Base-by-base conservation (phyloP, 2,888 invertebrate genomes). In the Pyrrhosoma nymphula region DNA sequence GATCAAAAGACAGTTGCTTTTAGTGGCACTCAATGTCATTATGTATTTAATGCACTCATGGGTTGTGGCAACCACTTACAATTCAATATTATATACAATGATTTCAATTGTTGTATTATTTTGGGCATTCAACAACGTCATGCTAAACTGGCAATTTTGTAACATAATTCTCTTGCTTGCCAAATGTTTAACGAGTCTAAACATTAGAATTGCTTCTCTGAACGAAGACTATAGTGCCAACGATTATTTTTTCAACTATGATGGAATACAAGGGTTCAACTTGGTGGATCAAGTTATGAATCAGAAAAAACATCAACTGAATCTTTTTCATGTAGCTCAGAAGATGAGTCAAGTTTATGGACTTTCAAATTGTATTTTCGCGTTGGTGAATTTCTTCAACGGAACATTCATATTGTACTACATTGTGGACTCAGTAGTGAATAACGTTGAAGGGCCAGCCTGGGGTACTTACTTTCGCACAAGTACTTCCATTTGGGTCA, bases 151-250 rank as follows among this genome's bases (percentile, higher is more conserved):
- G 69, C 69, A 69, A 26, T 69, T 69, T 26, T 69, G 23, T 20
- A 69, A 69, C n/a, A 69, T 20, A 69, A 26, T 26, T 69, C 69
- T 69, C 69, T 69, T 69, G 69, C 69, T 69, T 20, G 18, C 23
- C 12, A 69, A 20, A 0, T 69, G 12, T 12, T 69, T 26, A 0
- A 69, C 69, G 18, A n/a, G 69, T n/a, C 10, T 69, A 26, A 69
- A 69, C n/a, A 4, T 4, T 10, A 1, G n/a, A 2, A 8, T 69
- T 0, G 69, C 20, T 20, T 69, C 69, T 26, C n/a, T n/a, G 69
- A n/a, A 10, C 10, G 23, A 10, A 69, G n/a, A n/a, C 0, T 1
- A 10, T 26, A 2, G 26, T 10, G 0, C 1, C 2, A 0, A 10
- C 23, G n/a, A 4, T 1, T n/a, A 8, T 20, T 2, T 6, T 69